These are phyloP conservation scores for Ectropis grisescens DNA, from an alignment of 1,140 invertebrate genomes.

Conservation along the genomic window DNA sequence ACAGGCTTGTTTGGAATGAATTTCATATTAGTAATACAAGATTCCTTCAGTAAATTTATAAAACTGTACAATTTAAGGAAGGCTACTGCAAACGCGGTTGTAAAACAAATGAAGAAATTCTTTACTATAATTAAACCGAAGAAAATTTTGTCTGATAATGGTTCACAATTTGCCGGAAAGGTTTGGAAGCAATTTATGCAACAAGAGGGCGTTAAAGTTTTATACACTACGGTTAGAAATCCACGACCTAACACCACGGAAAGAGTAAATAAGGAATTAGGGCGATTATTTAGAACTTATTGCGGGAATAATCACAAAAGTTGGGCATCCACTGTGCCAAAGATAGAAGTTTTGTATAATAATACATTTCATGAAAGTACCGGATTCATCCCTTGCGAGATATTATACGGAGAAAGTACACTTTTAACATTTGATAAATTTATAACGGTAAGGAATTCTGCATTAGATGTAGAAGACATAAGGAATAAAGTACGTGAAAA, in stretches of 20 bases:
- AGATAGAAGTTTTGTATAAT: conserved; percentile 34
- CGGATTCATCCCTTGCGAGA: conserved; percentile 27
- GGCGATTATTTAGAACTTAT: conserved; percentile 25
- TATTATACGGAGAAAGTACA: conserved; percentile 26
- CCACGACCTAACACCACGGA: conserved; percentile 27
- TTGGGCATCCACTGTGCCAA: conserved; percentile 13
- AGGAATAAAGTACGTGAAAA: conserved; percentile 4
- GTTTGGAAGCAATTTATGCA: conserved; percentile 4
- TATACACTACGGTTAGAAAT: conserved; percentile 25
- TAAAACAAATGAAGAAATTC: conserved; percentile 12
- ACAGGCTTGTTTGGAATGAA: conserved; percentile 9
- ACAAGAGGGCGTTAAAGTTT: conserved; percentile 10
- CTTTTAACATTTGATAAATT: too few relatives aligned
- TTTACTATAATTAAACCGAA: conserved; percentile 6
- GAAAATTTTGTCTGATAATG: conserved; percentile 16
- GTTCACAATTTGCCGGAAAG: conserved; percentile 13
- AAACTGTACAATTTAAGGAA: conserved; percentile 27
- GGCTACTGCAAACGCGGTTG: conserved; percentile 15
- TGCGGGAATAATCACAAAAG: conserved; percentile 15
- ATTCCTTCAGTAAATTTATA: conserved; percentile 35
- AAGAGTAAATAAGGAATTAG: conserved; percentile 26
- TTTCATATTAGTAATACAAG: conserved; percentile 32
- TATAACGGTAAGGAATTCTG: too few relatives aligned
- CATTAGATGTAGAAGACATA: conserved; percentile 6
- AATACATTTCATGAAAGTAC: conserved; percentile 33